A percentile compares a stretch with the other conserved stretches of the same genome.
phyloP scores from a whole-genome alignment of 2,113 vertebrate species.

The Heliornis fulica region DNA sequence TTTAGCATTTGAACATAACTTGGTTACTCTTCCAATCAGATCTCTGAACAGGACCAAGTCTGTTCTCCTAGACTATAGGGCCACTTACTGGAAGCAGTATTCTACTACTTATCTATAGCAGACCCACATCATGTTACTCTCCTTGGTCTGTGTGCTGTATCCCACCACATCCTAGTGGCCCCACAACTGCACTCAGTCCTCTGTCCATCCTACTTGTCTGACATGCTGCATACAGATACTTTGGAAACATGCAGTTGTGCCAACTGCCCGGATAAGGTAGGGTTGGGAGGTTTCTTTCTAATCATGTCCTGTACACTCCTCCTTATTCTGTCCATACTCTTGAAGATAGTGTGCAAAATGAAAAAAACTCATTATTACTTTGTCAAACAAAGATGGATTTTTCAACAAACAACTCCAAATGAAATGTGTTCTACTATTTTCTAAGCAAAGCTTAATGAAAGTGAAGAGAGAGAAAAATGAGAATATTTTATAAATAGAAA shows the following conservation, averaged over 20 bases:
- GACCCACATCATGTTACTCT: no score
- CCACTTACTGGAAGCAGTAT: no score
- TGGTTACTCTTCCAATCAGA: not conserved
- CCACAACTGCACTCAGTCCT: no score
- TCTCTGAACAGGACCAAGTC: not conserved
- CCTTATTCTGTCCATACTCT: not conserved
- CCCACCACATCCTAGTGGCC: no score
- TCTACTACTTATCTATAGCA: no score
- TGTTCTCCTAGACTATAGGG: not conserved
- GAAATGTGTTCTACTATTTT: not conserved
- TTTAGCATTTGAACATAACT: not conserved
- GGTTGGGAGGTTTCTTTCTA: not conserved
- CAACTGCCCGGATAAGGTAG: no score
- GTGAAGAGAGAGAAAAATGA: not conserved
- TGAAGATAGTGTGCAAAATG: not conserved
- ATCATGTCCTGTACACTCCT: no score
- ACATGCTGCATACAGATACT: no score
- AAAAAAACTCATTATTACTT: not conserved
- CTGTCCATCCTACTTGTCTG: no score
- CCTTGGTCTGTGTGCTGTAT: no score
- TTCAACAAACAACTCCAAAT: not conserved
- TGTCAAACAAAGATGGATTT: not conserved
- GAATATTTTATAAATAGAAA: not conserved
- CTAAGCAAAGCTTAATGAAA: not conserved
- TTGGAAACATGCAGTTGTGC: no score